These are phyloP conservation scores for Eudyptes chrysolophus DNA, from an alignment of 2,113 vertebrate species.

Conservation along the genomic window DNA sequence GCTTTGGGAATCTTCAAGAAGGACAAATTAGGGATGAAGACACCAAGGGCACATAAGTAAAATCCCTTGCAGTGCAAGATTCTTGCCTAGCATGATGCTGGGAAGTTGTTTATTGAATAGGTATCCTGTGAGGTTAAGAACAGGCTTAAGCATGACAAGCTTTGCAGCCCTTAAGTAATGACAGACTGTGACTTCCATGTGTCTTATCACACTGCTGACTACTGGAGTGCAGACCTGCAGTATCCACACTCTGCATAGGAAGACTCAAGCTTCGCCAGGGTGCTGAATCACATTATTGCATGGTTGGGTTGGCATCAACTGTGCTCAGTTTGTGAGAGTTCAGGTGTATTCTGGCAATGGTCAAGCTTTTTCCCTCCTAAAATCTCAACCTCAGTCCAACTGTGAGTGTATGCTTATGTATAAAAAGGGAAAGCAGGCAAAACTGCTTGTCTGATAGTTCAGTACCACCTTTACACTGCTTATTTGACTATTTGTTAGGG, in stretches of 20 bases:
- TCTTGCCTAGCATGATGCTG: background rate
- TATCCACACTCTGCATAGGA: background rate
- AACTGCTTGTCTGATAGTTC: background rate
- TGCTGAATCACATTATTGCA: background rate
- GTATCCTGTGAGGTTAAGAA: background rate
- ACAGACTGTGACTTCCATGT: background rate
- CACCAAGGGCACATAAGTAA: background rate
- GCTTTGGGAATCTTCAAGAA: background rate
- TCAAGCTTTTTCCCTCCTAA: background rate
- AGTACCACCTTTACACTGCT: background rate
- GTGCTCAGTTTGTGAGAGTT: background rate
- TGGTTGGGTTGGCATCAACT: rapidly evolving
- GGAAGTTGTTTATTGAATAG: background rate
- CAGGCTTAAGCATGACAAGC: background rate
- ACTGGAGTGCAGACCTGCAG: background rate
- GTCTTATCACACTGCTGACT: background rate
- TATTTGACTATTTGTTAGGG: background rate
- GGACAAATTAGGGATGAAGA: background rate
- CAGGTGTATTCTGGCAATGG: background rate
- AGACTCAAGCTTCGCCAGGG: background rate
- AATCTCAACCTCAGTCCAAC: background rate
- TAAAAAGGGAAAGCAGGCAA: background rate
- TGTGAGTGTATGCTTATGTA: background rate
- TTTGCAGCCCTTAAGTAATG: background rate
- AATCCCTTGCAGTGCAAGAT: background rate